Conservation (phyloP, 1,140 invertebrate species). For the Chrysomallon squamiferum region DNA sequence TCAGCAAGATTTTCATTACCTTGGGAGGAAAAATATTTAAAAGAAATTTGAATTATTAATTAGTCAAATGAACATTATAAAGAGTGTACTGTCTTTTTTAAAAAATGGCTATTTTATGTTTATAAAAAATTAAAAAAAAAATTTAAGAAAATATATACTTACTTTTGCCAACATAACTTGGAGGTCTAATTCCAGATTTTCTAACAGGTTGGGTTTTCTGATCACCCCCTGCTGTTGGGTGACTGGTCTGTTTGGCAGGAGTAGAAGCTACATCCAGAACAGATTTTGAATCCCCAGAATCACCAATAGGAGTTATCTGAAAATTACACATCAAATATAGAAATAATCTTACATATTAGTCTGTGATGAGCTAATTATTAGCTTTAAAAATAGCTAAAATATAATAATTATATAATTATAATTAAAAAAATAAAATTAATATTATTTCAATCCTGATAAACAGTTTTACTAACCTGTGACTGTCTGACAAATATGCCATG, state of each 20-base stretch:
- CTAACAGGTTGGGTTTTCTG: conserved; percentile 15
- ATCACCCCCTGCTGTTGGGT: conserved; percentile 11
- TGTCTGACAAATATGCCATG: conserved; percentile 66
- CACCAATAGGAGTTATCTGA: not conserved
- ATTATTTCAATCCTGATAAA: no score
- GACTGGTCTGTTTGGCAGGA: conserved; percentile 8
- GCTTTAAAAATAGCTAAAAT: not conserved
- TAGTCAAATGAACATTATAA: no score
- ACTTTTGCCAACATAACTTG: conserved; percentile 56
- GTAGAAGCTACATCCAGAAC: conserved; percentile 11
- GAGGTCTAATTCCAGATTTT: conserved; percentile 47
- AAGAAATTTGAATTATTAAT: no score
- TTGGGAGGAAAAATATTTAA: conserved; percentile 10
- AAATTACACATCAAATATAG: no score
- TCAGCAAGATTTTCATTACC: conserved; percentile 49
- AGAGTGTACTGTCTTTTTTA: no score
- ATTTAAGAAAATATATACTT: no score
- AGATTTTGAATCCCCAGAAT: conserved; percentile 1
- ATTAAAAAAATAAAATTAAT: no score
- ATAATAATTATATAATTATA: no score
- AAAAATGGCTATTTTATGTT: no score
- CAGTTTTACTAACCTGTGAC: no score
- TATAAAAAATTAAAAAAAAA: no score
- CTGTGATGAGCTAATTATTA: not conserved
- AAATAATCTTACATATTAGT: not conserved